Percentiles rank a stretch among this genome's conserved stretches.
Conservation (phyloP, 30 jellyfish, hydroid and myxozoan species). For the Mastigias papua region DNA sequence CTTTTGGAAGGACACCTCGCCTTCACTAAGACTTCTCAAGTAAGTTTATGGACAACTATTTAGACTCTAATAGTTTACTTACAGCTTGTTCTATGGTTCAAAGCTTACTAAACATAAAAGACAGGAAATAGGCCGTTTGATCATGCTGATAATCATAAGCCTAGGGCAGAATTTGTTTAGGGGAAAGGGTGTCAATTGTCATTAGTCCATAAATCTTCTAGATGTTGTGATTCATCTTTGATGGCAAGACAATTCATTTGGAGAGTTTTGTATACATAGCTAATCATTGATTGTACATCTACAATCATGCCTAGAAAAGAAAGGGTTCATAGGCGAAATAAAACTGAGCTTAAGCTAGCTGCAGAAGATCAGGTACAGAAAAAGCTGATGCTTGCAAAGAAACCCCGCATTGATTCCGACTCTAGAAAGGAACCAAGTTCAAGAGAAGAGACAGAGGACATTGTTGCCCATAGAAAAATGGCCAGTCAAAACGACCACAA, state of each 20-base stretch:
- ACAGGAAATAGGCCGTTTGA: background rate
- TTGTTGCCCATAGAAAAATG: conserved; percentile 3
- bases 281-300: conserved; percentile 4
- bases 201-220: conserved; percentile 9
- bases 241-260: conserved; percentile 1
- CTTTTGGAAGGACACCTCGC: background rate
- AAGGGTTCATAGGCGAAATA: conserved; percentile 28
- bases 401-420: conserved; percentile 5
- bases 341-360: conserved; percentile 41
- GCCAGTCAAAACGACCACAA: conserved; percentile 12
- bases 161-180: background rate
- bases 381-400: conserved; percentile 1
- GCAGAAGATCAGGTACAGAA: conserved; percentile 37
- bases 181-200: background rate
- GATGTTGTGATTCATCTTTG: conserved; percentile 1
- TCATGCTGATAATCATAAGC: background rate
- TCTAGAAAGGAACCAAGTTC: conserved; percentile 1
- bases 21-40: background rate
- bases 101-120: background rate
- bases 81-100: background rate
- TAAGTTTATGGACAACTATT: conserved; percentile 1
- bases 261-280: conserved; percentile 4
- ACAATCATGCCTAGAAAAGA: conserved; percentile 38
- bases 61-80: background rate
- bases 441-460: conserved; percentile 29